Base-by-base conservation (phyloP, 2,888 invertebrate species). In the Dicranocentrus wangi region DNA sequence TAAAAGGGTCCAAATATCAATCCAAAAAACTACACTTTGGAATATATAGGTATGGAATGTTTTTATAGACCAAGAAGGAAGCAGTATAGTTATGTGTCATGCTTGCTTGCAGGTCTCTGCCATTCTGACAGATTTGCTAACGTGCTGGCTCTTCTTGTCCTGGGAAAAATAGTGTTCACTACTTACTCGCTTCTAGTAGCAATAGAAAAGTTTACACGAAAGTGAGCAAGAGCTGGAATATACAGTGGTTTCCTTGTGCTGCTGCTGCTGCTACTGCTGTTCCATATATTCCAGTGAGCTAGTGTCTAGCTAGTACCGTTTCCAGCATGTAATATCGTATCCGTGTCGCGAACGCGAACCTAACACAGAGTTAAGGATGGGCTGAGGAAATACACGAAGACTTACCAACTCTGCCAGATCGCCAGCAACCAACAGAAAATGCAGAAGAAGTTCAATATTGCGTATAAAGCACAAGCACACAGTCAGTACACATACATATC, bases 101-200 rank as follows among this genome's bases (percentile, higher is more conserved):
- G 69, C 69, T 69, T 28, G 28, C 27, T 70, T 28, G 53, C 70
- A 58, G 70, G 70, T 70, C 70, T 70, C 21, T 53, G 32, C 39
- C 70, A 2, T 70, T 70, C 70, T 70, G 70, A 70, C 70, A 70
- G 43, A 55, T 70, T 70, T 42, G 65, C 32, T 32, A 58, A 58
- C 32, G 19, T 32, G 27, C 61, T 32, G 32, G 61, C 21, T 47
- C 7, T 25, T n/a, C 3, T 25, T 47, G 47, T n/a, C 13, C 32
- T 10, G 5, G 5, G 10, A 3, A 51, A 51, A 51, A 51, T 3
- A 51, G 51, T 19, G n/a, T 51, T 15, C 51, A n/a, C n/a, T n/a
- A n/a, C n/a, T n/a, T n/a, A n/a, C n/a, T n/a, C n/a, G n/a, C n/a
- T n/a, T n/a, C n/a, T n/a, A n/a, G n/a, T n/a, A n/a, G n/a, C n/a